A percentile compares a stretch with the other conserved stretches of the same genome.
Conservation (phyloP, 1,140 invertebrate genomes). For the Meloidogyne floridensis region DNA sequence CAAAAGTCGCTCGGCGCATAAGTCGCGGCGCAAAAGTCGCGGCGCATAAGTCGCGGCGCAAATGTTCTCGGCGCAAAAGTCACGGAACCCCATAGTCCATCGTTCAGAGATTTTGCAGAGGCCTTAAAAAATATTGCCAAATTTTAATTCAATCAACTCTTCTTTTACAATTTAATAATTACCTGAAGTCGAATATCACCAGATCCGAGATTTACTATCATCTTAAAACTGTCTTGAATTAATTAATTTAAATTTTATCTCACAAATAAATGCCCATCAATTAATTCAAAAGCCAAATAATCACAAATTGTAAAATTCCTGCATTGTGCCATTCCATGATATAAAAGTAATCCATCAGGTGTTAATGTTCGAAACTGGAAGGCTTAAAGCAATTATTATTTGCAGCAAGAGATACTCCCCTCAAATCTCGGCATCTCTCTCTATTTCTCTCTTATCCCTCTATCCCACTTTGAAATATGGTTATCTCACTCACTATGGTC, state of each 20-base stretch:
- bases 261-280: conserved; percentile 83
- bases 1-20: too few species aligned
- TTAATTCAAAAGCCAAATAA: conserved; percentile 87
- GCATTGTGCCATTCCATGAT: conserved; percentile 80
- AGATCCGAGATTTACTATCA: conserved; percentile 80
- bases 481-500: too few species aligned
- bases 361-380: conserved; percentile 82
- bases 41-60: too few species aligned
- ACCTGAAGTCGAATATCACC: conserved; percentile 78
- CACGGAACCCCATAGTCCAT: too few species aligned
- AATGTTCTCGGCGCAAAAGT: too few species aligned
- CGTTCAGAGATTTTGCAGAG: conserved; percentile 80
- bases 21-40: too few species aligned
- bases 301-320: conserved; percentile 71
- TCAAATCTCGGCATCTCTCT: too few species aligned
- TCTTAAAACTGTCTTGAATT: conserved; percentile 15
- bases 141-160: neutral
- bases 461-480: too few species aligned
- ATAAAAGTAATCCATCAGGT: conserved; percentile 86
- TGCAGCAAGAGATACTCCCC: neutral
- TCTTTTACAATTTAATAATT: neutral
- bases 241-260: neutral
- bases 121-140: conserved; percentile 69
- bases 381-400: conserved; percentile 43
- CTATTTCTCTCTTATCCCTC: too few species aligned